A percentile compares a stretch with the other conserved stretches of the same genome.
phyloP scores from a whole-genome alignment of 2,888 invertebrate species.

The Ochropacha duplaris region DNA sequence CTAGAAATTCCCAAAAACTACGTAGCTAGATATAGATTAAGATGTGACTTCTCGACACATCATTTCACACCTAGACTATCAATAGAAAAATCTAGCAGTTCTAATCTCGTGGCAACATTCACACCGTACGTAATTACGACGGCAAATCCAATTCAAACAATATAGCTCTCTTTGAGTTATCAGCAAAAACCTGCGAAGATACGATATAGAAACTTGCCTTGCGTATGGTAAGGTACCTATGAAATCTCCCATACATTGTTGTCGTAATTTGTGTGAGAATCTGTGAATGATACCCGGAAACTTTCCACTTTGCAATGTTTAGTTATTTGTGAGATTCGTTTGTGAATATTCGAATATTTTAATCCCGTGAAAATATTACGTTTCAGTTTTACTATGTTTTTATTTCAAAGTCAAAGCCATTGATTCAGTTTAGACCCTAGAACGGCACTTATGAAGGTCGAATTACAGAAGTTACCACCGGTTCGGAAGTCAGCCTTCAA shows the following conservation, averaged over 20 bases:
- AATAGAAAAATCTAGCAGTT: neutral
- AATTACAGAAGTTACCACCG: too few relatives aligned
- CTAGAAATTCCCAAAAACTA: too few relatives aligned
- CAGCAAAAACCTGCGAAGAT: constrained; percentile 40
- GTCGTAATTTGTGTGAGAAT: constrained; percentile 33
- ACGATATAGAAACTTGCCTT: constrained; percentile 32
- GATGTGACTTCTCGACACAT: neutral
- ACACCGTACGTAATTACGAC: neutral
- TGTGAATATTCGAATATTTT: neutral
- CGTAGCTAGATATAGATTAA: too few relatives aligned
- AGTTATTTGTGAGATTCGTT: constrained; percentile 17
- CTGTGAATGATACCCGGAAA: constrained; percentile 51
- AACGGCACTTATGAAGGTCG: too few relatives aligned
- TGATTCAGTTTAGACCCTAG: too few relatives aligned
- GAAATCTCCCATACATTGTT: constrained; percentile 56
- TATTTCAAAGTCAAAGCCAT: too few relatives aligned
- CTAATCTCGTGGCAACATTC: neutral
- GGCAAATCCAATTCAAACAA: constrained; percentile 33
- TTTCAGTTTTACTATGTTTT: too few relatives aligned
- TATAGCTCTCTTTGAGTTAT: constrained; percentile 33
- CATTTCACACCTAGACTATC: neutral
- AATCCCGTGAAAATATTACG: neutral
- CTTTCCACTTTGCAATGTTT: constrained; percentile 45
- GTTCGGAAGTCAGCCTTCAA: too few relatives aligned
- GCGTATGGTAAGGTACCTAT: constrained; percentile 8